phyloP scores from a whole-genome alignment of 1,140 invertebrate genomes.

The Drosophila lacertosa region DNA sequence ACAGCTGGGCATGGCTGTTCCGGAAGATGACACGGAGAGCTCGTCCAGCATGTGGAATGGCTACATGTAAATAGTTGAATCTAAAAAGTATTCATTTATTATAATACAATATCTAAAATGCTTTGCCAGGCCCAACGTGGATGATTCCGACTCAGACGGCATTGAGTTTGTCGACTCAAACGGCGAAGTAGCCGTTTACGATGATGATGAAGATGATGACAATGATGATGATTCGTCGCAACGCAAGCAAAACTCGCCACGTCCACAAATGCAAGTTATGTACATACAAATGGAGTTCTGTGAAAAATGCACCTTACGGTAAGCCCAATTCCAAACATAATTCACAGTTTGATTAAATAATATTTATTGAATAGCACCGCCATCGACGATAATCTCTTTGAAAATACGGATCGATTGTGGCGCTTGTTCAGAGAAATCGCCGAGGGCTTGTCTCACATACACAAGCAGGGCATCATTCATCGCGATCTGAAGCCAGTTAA shows the following conservation, averaged over 20 bases:
- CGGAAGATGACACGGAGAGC: slow-evolving; percentile 67
- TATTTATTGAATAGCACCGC: slow-evolving; percentile 87
- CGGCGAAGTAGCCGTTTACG: slow-evolving; percentile 85
- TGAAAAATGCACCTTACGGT: slow-evolving; percentile 93
- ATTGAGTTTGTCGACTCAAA: slow-evolving; percentile 84
- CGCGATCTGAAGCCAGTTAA: slow-evolving; percentile 97
- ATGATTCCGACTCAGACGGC: slow-evolving; percentile 84
- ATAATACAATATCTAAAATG: too few species aligned
- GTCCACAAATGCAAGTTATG: slow-evolving; percentile 89
- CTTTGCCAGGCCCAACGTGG: slow-evolving; percentile 51
- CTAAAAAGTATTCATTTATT: not conserved
- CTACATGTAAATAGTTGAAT: slow-evolving; percentile 54
- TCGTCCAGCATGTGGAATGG: slow-evolving; percentile 79
- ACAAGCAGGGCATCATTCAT: slow-evolving; percentile 98
- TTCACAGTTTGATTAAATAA: not conserved
- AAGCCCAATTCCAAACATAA: not conserved
- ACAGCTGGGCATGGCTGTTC: slow-evolving; percentile 45
- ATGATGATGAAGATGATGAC: slow-evolving; percentile 85
- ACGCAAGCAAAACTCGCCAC: slow-evolving; percentile 46
- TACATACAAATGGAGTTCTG: slow-evolving; percentile 98
- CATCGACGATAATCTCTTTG: slow-evolving; percentile 93
- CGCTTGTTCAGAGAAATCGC: slow-evolving; percentile 96
- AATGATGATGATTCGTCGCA: slow-evolving; percentile 65
- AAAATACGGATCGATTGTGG: slow-evolving; percentile 93
- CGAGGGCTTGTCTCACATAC: slow-evolving; percentile 95